Evolutionary conservation across 2,888 invertebrate genomes (phyloP), one percentile per base, ranked within the genome.

Genomic region (Caenorhabditis sp.): DNA sequence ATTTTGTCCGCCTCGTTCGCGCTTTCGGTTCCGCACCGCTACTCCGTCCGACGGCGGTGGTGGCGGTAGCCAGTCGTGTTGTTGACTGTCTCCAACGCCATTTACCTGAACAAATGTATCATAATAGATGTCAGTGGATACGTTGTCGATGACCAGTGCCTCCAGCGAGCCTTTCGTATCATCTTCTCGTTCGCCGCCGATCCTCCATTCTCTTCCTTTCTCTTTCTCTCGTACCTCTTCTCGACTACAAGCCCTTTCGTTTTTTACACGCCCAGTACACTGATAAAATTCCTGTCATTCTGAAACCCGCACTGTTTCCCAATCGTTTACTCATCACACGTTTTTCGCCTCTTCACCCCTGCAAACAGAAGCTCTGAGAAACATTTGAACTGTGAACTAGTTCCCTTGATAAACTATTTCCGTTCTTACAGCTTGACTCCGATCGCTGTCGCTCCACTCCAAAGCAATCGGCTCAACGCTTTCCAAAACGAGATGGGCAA

Each of bases 401-500:
- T n/a, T n/a, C n/a, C n/a, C n/a, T n/a, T n/a, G n/a, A n/a, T n/a
- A n/a, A n/a, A n/a, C n/a, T n/a, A n/a, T n/a, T n/a, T n/a, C n/a
- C n/a, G n/a, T n/a, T 46, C 45, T 70, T 70, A n/a, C 58, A 70
- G 75, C 39, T 39, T 27, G 2, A 63, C 75, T n/a, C 75, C 75
- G 13, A 43, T 53, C 26, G 52, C n/a, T n/a, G n/a, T 37, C 30
- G 58, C 70, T 27, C 37, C 70, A 27, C 37, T 46, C 17, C 56
- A 61, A 5, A 37, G 59, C 46, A 46, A 35, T 56, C 52, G 62
- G 41, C 50, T 62, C 30, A 58, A 70, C 45, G 22, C 56, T 26
- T 43, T 59, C 24, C 70, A 70, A 46, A 53, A 65, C 53, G 52
- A 63, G 30, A 78, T 78, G 78, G 78, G 78, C 35, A 72, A 78